Percentiles rank a stretch among this genome's conserved stretches.
These are phyloP conservation scores for Tholera decimalis DNA, from an alignment of 2,888 invertebrate genomes.

Conservation along the genomic window DNA sequence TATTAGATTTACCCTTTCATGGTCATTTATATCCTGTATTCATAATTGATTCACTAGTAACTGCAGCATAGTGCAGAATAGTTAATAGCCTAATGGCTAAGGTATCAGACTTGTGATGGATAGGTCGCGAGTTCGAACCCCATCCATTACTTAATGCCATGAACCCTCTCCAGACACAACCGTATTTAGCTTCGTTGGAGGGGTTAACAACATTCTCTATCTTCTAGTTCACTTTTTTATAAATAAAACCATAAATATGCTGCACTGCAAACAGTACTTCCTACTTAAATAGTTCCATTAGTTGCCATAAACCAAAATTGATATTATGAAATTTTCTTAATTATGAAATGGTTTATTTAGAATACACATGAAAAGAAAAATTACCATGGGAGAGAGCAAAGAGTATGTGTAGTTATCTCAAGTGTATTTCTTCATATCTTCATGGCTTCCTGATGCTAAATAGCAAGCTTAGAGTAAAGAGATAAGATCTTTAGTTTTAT, in stretches of 20 bases:
- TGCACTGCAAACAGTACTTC: background rate
- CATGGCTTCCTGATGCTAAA: background rate
- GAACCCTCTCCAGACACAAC: too few relatives aligned
- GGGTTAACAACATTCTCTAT: too few relatives aligned
- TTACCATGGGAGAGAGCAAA: conserved; percentile 17
- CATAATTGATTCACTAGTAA: background rate
- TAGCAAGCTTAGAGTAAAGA: background rate
- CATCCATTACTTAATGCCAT: too few relatives aligned
- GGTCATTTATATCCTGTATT: background rate
- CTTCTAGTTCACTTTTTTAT: too few relatives aligned
- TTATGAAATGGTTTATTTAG: conserved; percentile 9
- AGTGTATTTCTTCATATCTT: background rate
- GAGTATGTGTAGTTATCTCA: conserved; percentile 11
- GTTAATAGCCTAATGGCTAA: too few relatives aligned
- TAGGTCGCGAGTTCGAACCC: too few relatives aligned
- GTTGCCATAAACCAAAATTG: background rate
- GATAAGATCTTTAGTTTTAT: background rate
- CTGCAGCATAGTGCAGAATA: background rate
- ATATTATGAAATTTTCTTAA: background rate
- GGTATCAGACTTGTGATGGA: too few relatives aligned
- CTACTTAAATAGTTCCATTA: background rate
- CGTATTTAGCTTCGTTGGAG: too few relatives aligned
- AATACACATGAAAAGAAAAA: conserved; percentile 16
- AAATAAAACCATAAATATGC: too few relatives aligned
- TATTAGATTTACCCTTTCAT: conserved; percentile 15